A percentile compares a stretch with the other conserved stretches of the same genome.
phyloP scores from a whole-genome alignment of 2,113 vertebrate species.

The Pterophyllum scalare region DNA sequence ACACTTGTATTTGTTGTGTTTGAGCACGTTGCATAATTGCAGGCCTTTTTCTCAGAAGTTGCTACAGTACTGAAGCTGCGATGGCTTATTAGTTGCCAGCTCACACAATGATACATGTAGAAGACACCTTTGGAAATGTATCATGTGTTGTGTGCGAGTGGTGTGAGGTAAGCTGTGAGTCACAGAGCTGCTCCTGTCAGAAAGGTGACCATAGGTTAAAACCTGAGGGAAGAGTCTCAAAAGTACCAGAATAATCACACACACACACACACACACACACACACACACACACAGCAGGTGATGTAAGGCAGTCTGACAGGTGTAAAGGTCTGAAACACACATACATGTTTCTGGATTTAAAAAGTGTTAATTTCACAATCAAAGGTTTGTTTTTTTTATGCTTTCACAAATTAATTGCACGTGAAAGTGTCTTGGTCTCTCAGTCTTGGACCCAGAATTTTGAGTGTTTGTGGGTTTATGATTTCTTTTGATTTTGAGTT shows the following conservation, averaged over 20 bases:
- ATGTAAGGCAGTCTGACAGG: slow-evolving; percentile 11
- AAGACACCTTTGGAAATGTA: slow-evolving; percentile 24
- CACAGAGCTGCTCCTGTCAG: slow-evolving; percentile 33
- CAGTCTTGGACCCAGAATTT: too few relatives aligned
- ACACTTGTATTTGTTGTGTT: slow-evolving; percentile 15
- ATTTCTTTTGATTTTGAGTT: too few relatives aligned
- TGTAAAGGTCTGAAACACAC: not conserved
- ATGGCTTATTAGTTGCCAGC: slow-evolving; percentile 16
- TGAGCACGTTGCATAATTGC: slow-evolving; percentile 34
- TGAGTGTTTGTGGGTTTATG: too few relatives aligned
- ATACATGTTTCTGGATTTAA: not conserved
- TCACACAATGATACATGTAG: not conserved
- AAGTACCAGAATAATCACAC: slow-evolving; percentile 15
- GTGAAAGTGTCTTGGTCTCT: too few relatives aligned
- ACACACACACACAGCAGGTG: slow-evolving; percentile 12
- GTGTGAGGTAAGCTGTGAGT: slow-evolving; percentile 48
- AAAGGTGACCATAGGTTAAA: not conserved
- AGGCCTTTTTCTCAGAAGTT: not conserved
- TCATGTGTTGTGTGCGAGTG: not conserved
- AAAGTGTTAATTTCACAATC: not conserved
- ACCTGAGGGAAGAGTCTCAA: slow-evolving; percentile 6
- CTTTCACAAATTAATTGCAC: not conserved
- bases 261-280: too few relatives aligned
- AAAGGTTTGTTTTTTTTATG: fast-evolving
- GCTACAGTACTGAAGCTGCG: slow-evolving; percentile 5